These are phyloP conservation scores for Odontocolon sp. DNA, from an alignment of 2,888 invertebrate species.

Conservation along the genomic window DNA sequence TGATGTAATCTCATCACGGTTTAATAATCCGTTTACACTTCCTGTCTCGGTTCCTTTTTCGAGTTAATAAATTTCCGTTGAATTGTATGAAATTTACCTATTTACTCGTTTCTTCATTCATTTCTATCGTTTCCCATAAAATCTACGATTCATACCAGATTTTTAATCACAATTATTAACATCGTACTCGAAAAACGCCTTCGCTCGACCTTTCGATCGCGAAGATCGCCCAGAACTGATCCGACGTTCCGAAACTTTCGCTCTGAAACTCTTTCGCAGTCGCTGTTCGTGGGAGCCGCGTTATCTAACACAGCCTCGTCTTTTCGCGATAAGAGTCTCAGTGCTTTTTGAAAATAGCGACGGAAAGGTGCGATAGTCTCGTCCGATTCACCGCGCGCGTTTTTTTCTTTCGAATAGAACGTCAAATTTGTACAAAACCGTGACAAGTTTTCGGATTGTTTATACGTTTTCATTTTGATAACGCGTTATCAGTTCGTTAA, in stretches of 20 bases:
- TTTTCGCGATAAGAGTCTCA: constrained; percentile 39
- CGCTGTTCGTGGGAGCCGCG: background rate
- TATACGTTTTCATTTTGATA: background rate
- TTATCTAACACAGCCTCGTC: constrained; percentile 24
- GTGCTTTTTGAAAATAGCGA: constrained; percentile 20
- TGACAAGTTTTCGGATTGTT: background rate
- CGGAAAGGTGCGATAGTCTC: background rate
- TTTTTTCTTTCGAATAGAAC: background rate
- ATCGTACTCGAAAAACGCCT: background rate
- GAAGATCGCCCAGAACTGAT: background rate
- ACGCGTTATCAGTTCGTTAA: background rate
- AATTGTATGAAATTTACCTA: no score
- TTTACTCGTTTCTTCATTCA: no score
- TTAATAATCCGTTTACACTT: no score
- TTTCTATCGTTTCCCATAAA: no score
- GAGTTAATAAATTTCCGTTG: no score
- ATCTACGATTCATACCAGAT: no score
- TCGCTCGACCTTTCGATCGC: background rate
- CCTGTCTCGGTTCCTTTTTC: no score
- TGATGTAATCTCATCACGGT: no score
- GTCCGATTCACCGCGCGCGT: background rate
- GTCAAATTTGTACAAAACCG: background rate
- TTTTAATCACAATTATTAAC: constrained; percentile 15
- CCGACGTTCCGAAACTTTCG: constrained; percentile 1
- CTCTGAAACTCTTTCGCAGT: background rate